These are phyloP conservation scores for Eurystomus glaucurus DNA, from an alignment of 2,797 vertebrate genomes.

Conservation along the genomic window DNA sequence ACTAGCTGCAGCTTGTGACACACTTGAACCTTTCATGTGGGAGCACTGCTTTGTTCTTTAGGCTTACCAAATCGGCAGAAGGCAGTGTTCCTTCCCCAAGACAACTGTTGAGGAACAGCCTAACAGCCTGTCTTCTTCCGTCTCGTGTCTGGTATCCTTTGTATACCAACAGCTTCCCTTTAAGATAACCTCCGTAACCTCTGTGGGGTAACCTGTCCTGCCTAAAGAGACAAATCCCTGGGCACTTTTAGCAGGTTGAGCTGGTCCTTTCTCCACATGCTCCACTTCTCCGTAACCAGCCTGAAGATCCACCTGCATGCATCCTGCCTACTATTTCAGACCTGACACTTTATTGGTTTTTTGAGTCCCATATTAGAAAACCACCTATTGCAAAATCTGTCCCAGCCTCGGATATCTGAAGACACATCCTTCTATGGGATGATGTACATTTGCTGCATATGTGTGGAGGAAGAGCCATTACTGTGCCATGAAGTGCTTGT, in stretches of 20 bases:
- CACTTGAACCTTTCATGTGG: rapidly evolving
- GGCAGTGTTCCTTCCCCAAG: not conserved
- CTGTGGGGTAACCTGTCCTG: not conserved
- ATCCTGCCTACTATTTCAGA: not conserved
- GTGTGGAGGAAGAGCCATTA: rapidly evolving
- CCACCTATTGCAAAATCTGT: not conserved
- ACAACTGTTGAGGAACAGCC: not conserved
- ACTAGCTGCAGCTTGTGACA: not conserved
- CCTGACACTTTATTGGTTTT: not conserved
- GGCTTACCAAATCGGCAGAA: not conserved
- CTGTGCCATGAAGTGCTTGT: not conserved
- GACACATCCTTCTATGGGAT: rapidly evolving
- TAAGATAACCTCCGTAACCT: not conserved
- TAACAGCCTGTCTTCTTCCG: not conserved
- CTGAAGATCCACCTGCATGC: not conserved
- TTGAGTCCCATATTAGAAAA: not conserved
- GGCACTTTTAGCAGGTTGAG: not conserved
- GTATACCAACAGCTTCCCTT: not conserved
- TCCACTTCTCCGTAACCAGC: not conserved
- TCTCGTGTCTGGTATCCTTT: not conserved
- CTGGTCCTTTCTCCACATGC: not conserved
- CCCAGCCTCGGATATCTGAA: not conserved
- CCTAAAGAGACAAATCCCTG: not conserved
- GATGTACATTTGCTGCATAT: rapidly evolving
- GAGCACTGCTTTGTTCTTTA: not conserved